phyloP scores from a whole-genome alignment of 2,888 invertebrate species.

The Agrochola lota region DNA sequence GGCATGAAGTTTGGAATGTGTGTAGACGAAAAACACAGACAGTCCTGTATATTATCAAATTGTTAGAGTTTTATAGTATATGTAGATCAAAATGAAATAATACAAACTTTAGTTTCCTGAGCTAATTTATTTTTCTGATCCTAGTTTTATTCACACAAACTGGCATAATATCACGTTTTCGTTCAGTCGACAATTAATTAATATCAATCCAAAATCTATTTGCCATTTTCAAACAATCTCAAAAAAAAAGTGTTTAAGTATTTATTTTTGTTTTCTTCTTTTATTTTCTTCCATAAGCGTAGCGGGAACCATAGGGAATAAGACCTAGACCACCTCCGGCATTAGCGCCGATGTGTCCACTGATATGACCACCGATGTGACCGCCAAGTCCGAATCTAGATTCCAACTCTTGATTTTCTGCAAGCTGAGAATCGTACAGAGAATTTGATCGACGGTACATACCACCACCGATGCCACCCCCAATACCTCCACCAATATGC shows the following conservation, averaged over 20 bases:
- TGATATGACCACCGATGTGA: slow-evolving; percentile 22
- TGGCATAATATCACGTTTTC: background rate
- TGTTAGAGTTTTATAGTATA: too few relatives aligned
- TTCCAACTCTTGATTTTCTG: background rate
- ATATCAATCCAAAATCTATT: background rate
- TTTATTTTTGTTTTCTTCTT: background rate
- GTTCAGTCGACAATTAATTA: background rate
- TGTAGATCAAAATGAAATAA: background rate
- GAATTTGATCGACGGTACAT: slow-evolving; percentile 3
- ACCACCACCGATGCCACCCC: slow-evolving; percentile 11
- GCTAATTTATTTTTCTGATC: slow-evolving; percentile 6
- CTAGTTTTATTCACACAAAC: background rate
- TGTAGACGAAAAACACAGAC: background rate
- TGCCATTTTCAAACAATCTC: background rate
- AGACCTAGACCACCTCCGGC: slow-evolving; percentile 7
- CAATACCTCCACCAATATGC: background rate
- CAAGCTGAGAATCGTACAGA: background rate
- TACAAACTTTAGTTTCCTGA: background rate
- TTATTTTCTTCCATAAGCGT: background rate
- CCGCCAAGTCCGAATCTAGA: slow-evolving; percentile 20
- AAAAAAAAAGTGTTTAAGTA: background rate
- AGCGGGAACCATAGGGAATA: background rate
- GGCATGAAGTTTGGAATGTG: background rate
- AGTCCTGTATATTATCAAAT: background rate
- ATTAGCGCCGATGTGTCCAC: slow-evolving; percentile 18